Percentiles rank a stretch among this genome's conserved stretches.
Evolutionary conservation across 2,797 vertebrate species (phyloP).

Genomic region (Poecilia gillii): DNA sequence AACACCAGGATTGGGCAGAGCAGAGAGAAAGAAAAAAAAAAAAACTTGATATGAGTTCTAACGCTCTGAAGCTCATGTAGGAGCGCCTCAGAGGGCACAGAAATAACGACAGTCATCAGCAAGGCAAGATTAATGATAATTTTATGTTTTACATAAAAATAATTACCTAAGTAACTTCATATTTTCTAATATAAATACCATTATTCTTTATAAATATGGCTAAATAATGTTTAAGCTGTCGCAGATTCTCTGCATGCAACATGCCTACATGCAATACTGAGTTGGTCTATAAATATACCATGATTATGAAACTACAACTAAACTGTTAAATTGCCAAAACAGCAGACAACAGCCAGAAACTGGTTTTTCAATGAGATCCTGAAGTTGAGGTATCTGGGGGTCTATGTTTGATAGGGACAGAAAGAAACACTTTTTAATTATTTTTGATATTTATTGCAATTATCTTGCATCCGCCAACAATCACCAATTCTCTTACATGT

Average conservation of each 20-base stretch:
- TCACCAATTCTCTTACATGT: neutral
- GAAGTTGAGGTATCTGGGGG: neutral
- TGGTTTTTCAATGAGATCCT: neutral
- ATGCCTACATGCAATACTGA: neutral
- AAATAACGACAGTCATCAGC: conserved; percentile 2
- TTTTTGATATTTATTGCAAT: neutral
- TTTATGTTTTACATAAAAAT: neutral
- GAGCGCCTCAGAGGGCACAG: conserved; percentile 11
- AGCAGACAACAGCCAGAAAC: neutral
- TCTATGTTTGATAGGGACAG: neutral
- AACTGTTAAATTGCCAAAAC: neutral
- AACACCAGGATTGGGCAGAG: conserved; percentile 19
- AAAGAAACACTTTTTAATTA: neutral
- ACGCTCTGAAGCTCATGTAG: neutral
- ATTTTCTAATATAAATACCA: neutral
- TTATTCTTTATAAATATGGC: neutral
- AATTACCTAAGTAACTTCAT: neutral
- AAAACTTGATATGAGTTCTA: neutral
- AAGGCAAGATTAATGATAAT: neutral
- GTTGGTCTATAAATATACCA: neutral
- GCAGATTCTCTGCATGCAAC: neutral
- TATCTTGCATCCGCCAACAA: neutral
- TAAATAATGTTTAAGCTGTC: neutral
- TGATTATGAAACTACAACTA: neutral
- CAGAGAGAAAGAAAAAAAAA: neutral